Conservation (phyloP, 2,797 vertebrate species). For the Schizopygopsis malacanthus region DNA sequence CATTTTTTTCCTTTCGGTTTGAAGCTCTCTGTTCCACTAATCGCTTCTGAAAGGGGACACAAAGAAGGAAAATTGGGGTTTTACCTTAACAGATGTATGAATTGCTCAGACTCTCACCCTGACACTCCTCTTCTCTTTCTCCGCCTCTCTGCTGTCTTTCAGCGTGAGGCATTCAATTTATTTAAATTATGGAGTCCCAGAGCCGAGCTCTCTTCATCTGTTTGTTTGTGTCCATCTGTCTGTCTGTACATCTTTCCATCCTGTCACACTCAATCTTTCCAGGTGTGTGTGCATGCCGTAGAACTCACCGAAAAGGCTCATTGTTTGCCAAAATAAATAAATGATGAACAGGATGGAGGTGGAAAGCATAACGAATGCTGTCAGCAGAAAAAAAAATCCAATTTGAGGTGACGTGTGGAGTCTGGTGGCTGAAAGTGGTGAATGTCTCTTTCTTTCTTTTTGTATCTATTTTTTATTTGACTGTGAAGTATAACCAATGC, state of each 20-base stretch:
- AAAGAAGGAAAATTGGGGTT: conserved; percentile 77
- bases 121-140: conserved; percentile 13
- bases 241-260: conserved; percentile 38
- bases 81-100: conserved; percentile 73
- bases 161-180: conserved; percentile 38
- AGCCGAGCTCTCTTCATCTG: conserved; percentile 37
- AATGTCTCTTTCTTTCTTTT: conserved; percentile 43
- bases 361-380: conserved; percentile 82
- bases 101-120: conserved; percentile 62
- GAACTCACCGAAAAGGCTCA: conserved; percentile 74
- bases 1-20: conserved; percentile 78
- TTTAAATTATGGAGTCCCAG: conserved; percentile 21
- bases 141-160: conserved; percentile 12
- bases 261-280: conserved; percentile 55
- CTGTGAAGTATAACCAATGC: conserved; percentile 84
- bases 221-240: conserved; percentile 27
- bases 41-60: conserved; percentile 75
- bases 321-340: conserved; percentile 84
- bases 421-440: conserved; percentile 75
- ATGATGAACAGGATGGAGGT: conserved; percentile 79
- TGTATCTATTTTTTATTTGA: conserved; percentile 42
- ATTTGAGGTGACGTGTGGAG: conserved; percentile 77
- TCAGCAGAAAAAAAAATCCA: conserved; percentile 77
- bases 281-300: conserved; percentile 60
- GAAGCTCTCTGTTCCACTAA: conserved; percentile 76